Evolutionary conservation across 2,113 vertebrate species (phyloP).

Genomic region (Dasypus novemcinctus): DNA sequence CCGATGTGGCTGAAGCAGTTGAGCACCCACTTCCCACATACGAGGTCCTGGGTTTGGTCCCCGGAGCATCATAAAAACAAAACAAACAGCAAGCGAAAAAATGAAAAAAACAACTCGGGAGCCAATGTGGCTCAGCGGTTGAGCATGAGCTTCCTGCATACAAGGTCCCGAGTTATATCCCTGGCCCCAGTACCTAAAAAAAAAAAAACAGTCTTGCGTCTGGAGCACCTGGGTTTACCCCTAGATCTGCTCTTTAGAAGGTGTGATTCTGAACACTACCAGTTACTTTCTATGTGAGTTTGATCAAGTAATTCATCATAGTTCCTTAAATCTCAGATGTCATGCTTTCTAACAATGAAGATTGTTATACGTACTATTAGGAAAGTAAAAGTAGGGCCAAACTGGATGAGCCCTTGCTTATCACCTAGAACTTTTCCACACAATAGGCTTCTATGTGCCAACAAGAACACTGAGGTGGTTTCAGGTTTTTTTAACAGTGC

Average conservation of each 20-base stretch:
- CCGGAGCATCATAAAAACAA: too few relatives aligned
- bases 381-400: conserved; percentile 1
- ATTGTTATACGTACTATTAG: not conserved
- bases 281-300: not conserved
- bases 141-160: too few relatives aligned
- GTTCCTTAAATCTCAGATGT: not conserved
- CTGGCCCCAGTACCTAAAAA: too few relatives aligned
- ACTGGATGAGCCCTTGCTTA: not conserved
- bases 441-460: not conserved
- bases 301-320: not conserved
- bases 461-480: not conserved
- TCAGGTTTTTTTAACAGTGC: not conserved
- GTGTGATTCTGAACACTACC: not conserved
- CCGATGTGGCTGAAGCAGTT: too few relatives aligned
- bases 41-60: too few relatives aligned
- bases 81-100: too few relatives aligned
- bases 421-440: not conserved
- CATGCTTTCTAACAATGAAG: not conserved
- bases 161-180: too few relatives aligned
- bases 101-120: too few relatives aligned
- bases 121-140: too few relatives aligned
- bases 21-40: too few relatives aligned
- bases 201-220: too few relatives aligned
- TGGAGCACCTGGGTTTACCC: not conserved
- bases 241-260: not conserved